Evolutionary conservation across 2,797 vertebrate genomes (phyloP), one percentile per base, ranked within the genome.

Genomic region (Chanos chanos): DNA sequence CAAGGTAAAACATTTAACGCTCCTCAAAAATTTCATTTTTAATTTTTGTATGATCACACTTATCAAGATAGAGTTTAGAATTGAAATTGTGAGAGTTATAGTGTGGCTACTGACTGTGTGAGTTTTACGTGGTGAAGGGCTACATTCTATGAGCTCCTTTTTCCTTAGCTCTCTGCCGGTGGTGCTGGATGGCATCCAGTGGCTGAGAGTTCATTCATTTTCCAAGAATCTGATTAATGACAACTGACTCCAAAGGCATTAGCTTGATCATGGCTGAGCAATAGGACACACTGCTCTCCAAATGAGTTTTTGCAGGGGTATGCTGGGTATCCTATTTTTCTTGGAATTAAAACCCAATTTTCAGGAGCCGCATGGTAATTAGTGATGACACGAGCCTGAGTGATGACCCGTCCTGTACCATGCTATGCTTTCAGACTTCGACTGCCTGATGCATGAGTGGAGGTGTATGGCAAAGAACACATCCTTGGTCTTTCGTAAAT

Each of bases 221-320:
- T 13, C 58, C 51, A 24, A 31, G 45, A 69, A 71, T 60, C 70
- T 74, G 70, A 77, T 70, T 68, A 75, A 80, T 76, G 73, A 53
- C 64, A 54, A 66, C 64, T 22, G 64, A 66, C 71, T 66, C 56
- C 16, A 31, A 68, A 61, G 62, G 56, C 68, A 69, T 76, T 71
- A 72, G 62, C 71, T 73, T 45, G 25, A 73, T 76, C 73, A 66
- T 64, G 50, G 57, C 49, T 48, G 30, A 66, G 61, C 48, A 45
- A 39, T 39, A 43, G 36, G 53, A 71, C 44, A 22, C 51, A 37
- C 24, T 22, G 69, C 61, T 58, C 48, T 61, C 43, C 58, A 54
- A 70, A 67, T 70, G 65, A 53, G 9, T 28, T 64, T 68, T 64
- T 61, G 27, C 55, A 31, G 37, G 13, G 48, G 49, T 39, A 56